Conservation (phyloP, 30 jellyfish, hydroid and myxozoan genomes). For the Nemopilema nomurai region DNA sequence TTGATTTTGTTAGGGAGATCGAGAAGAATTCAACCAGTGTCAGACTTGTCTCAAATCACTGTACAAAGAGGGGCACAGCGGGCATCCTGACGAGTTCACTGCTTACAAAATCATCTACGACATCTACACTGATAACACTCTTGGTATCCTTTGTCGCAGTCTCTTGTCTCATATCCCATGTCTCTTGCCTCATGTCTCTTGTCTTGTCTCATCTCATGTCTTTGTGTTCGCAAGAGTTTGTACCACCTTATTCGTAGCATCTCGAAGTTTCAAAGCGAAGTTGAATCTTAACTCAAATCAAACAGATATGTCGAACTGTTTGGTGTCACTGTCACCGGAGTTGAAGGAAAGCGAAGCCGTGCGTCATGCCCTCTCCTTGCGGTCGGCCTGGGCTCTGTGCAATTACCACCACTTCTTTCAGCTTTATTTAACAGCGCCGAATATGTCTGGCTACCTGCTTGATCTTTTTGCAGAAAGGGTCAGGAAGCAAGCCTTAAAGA, state of each 20-base stretch:
- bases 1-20: conserved; percentile 75
- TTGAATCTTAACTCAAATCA: conserved; percentile 26
- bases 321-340: conserved; percentile 86
- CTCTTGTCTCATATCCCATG: neutral
- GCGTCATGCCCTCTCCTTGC: conserved; percentile 92
- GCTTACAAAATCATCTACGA: conserved; percentile 96
- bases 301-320: conserved; percentile 88
- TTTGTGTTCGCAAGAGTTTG: too few relatives aligned
- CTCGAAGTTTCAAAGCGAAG: too few relatives aligned
- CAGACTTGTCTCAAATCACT: conserved; percentile 88
- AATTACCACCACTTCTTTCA: conserved; percentile 96
- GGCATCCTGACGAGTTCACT: conserved; percentile 94
- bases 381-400: conserved; percentile 98
- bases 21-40: conserved; percentile 99
- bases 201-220: too few relatives aligned
- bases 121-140: conserved; percentile 89
- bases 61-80: conserved; percentile 84
- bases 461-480: conserved; percentile 98
- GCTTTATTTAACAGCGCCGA: conserved; percentile 94
- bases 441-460: conserved; percentile 95
- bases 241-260: too few relatives aligned
- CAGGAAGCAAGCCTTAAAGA: conserved; percentile 87
- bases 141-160: conserved; percentile 75
- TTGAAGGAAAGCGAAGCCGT: conserved; percentile 86
- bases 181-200: neutral